Percentiles rank a stretch among this genome's conserved stretches.
phyloP scores from a whole-genome alignment of 2,113 vertebrate genomes.

The Rhineura floridana region DNA sequence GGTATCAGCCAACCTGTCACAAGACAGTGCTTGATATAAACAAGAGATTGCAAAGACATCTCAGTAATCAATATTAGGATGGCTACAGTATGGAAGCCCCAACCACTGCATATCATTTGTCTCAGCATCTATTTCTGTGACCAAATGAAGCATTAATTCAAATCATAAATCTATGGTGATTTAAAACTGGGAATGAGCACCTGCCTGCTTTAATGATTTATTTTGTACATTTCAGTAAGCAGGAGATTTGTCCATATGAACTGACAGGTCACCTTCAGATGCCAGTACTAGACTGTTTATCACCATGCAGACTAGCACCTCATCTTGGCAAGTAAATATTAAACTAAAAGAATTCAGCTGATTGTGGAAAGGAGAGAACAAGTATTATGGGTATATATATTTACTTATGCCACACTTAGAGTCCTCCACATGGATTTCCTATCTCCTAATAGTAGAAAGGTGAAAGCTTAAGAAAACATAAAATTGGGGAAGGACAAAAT shows the following conservation, averaged over 20 bases:
- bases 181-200: slow-evolving; percentile 97
- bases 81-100: slow-evolving; percentile 93
- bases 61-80: slow-evolving; percentile 99
- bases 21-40: slow-evolving; percentile 99
- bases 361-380: slow-evolving; percentile 92
- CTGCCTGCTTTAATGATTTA: slow-evolving; percentile 99
- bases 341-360: slow-evolving; percentile 99
- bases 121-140: slow-evolving; percentile 98
- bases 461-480: slow-evolving; percentile 85
- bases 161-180: slow-evolving; percentile 99
- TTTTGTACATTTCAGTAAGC: slow-evolving; percentile 99
- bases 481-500: slow-evolving; percentile 84
- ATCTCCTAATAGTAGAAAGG: slow-evolving; percentile 81
- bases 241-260: slow-evolving; percentile 99
- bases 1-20: slow-evolving; percentile 97
- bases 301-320: slow-evolving; percentile 99
- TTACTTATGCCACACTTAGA: slow-evolving; percentile 86
- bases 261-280: slow-evolving; percentile 99
- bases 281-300: slow-evolving; percentile 99
- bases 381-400: slow-evolving; percentile 92
- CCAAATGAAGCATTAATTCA: slow-evolving; percentile 99
- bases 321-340: slow-evolving; percentile 99
- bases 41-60: slow-evolving; percentile 99
- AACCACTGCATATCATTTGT: slow-evolving; percentile 97
- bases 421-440: slow-evolving; percentile 68